A percentile compares a stretch with the other conserved stretches of the same genome.
Evolutionary conservation across 2,113 vertebrate species (phyloP).

Genomic region (Lepisosteus osseus): DNA sequence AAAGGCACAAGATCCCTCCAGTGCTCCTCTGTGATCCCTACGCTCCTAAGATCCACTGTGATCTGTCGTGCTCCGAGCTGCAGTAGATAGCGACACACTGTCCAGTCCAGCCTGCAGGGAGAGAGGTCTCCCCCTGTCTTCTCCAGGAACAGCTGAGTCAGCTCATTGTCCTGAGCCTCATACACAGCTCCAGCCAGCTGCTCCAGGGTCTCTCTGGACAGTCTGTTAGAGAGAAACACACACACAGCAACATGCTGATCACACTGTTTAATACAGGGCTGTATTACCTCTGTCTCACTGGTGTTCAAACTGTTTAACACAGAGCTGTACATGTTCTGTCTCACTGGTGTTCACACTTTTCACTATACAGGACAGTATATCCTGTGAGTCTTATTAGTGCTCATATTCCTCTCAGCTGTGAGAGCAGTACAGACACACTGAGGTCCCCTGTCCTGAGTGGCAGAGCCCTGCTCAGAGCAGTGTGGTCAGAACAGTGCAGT

Average conservation of each 20-base stretch:
- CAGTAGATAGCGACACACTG: slow-evolving; percentile 27
- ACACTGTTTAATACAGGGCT: no score
- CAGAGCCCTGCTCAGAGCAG: no score
- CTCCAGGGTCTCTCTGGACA: slow-evolving; percentile 18
- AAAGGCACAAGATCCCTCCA: slow-evolving; percentile 25
- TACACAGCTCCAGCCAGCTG: slow-evolving; percentile 23
- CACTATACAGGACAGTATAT: no score
- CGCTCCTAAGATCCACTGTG: slow-evolving; percentile 31
- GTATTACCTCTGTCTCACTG: no score
- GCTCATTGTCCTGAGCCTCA: slow-evolving; percentile 28
- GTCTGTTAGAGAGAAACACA: slow-evolving; percentile 17
- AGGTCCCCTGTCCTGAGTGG: no score
- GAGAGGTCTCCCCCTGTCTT: slow-evolving; percentile 29
- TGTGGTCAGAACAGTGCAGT: no score
- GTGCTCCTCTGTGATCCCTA: background rate
- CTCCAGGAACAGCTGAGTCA: slow-evolving; percentile 28
- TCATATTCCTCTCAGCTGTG: no score
- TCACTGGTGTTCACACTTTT: no score
- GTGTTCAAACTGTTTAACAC: no score
- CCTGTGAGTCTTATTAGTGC: no score
- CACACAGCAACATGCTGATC: background rate
- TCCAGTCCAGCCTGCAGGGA: slow-evolving; percentile 27
- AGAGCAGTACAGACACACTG: no score
- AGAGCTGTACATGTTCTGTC: no score
- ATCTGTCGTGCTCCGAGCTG: slow-evolving; percentile 9